Conservation (phyloP, 1,140 invertebrate genomes). For the Drosophila ercepeae region DNA sequence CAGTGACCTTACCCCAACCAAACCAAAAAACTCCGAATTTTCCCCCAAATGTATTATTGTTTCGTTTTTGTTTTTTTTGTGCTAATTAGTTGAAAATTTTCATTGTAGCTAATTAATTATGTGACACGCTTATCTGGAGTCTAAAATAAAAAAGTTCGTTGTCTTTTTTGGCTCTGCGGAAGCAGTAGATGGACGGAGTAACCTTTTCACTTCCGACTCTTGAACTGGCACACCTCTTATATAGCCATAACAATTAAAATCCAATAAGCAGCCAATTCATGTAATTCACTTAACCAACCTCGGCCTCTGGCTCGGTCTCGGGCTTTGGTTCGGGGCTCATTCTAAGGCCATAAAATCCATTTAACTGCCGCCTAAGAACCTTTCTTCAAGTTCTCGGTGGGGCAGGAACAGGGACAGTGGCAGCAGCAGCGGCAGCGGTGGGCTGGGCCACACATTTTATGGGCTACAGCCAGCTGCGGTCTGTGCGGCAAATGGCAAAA, state of each 20-base stretch:
- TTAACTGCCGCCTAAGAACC: slow-evolving; percentile 72
- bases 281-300: slow-evolving; percentile 72
- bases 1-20: slow-evolving; percentile 35
- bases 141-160: slow-evolving; percentile 28
- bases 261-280: slow-evolving; percentile 77
- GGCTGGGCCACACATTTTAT: slow-evolving; percentile 58
- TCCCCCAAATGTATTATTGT: slow-evolving; percentile 37
- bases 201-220: slow-evolving; percentile 51
- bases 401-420: neutral
- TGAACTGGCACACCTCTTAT: slow-evolving; percentile 36
- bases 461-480: slow-evolving; percentile 71
- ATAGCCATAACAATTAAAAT: slow-evolving; percentile 66
- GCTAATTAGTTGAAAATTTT: slow-evolving; percentile 76
- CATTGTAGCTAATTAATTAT: slow-evolving; percentile 76
- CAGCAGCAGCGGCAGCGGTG: slow-evolving; percentile 8
- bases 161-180: slow-evolving; percentile 48
- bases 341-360: slow-evolving; percentile 68
- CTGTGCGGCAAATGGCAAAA: slow-evolving; percentile 76
- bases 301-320: neutral
- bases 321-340: too few species aligned
- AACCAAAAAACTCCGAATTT: slow-evolving; percentile 11
- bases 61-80: slow-evolving; percentile 45
- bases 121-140: slow-evolving; percentile 74
- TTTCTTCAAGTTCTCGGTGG: slow-evolving; percentile 30
- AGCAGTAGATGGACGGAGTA: slow-evolving; percentile 27